Base-by-base conservation (phyloP, 2,797 vertebrate species). In the Gallinago stenura region DNA sequence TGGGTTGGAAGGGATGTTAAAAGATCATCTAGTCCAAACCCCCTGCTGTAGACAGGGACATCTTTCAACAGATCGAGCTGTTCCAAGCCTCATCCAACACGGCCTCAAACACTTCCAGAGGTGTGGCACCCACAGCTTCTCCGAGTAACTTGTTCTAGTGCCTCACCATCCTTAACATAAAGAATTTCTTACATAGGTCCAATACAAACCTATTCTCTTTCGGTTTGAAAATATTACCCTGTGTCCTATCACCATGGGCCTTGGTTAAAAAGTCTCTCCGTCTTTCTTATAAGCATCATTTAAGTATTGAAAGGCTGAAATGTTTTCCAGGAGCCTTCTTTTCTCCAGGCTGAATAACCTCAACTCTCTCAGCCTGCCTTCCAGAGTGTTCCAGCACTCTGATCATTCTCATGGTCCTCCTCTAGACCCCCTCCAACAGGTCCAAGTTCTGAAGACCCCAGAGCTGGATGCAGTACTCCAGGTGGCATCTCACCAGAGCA, bases 101-200 rank as follows among this genome's bases (percentile, higher is more conserved):
- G 26, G 10, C 22, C 9, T 58, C 33, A 7, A 83, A 54, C n/a
- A 17, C 1, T 64, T 64, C 15, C 41, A 65, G 5, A 7, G 21
- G 26, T 13, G 21, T 9, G 26, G 4, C 12, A 82, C 11, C 12
- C 12, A 62, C 31, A 53, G 5, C 10, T 28, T 37, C 24, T 37
- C 31, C 45, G 10, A 15, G 20, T 9, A 70, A 24, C 8, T 5
- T 62, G 18, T 71, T 75, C 3, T 51, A 82, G 48, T n/a, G 11
- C 17, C 41, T 45, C 22, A 24, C 6, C 37, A 53, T 5, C 16
- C 10, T 66, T 19, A 78, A 8, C 0, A 0, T 16, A 46, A 53
- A 71, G 16, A 61, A 54, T 15, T 54, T 54, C 31, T 61, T 37
- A 15, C 22, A 70, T 33, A 48, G 11, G 10, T 41, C 53, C 18